Percentiles rank a stretch among this genome's conserved stretches.
Evolutionary conservation across 2,797 vertebrate species (phyloP).

Genomic region (Chanos chanos): DNA sequence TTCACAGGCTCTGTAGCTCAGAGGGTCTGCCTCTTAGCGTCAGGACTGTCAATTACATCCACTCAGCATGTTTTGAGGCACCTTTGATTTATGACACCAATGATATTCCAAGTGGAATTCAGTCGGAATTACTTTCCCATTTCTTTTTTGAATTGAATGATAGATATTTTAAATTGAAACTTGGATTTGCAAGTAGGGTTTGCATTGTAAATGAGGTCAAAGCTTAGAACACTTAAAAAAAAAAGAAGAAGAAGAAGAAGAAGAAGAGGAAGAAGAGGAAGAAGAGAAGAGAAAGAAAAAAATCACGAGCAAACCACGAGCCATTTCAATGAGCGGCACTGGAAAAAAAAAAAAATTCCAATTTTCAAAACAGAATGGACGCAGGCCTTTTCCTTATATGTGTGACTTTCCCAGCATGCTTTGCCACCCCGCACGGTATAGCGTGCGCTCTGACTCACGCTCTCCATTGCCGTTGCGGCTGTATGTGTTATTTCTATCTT

Average conservation of each 20-base stretch:
- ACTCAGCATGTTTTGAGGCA: slow-evolving; percentile 61
- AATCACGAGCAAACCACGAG: too few relatives aligned
- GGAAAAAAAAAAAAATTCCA: background rate
- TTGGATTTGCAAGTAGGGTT: slow-evolving; percentile 47
- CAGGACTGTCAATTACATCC: slow-evolving; percentile 71
- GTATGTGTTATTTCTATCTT: slow-evolving; percentile 69
- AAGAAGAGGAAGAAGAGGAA: too few relatives aligned
- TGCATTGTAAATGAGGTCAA: slow-evolving; percentile 3
- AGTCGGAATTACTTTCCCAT: slow-evolving; percentile 52
- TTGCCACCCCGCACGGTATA: slow-evolving; percentile 42
- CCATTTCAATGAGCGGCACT: too few relatives aligned
- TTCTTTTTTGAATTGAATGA: slow-evolving; percentile 57
- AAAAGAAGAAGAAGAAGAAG: background rate
- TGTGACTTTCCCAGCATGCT: slow-evolving; percentile 61
- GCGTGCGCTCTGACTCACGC: slow-evolving; percentile 47
- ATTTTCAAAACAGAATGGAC: background rate
- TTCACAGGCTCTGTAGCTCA: slow-evolving; percentile 45
- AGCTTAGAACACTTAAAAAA: slow-evolving; percentile 12
- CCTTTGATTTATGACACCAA: slow-evolving; percentile 66
- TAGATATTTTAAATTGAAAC: slow-evolving; percentile 60
- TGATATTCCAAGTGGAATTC: slow-evolving; percentile 62
- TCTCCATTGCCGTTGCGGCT: slow-evolving; percentile 59
- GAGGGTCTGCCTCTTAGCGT: slow-evolving; percentile 61
- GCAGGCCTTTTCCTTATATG: slow-evolving; percentile 1
- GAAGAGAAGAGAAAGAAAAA: too few relatives aligned